phyloP scores from a whole-genome alignment of 1,140 invertebrate species.

The Cydia fagiglandana region DNA sequence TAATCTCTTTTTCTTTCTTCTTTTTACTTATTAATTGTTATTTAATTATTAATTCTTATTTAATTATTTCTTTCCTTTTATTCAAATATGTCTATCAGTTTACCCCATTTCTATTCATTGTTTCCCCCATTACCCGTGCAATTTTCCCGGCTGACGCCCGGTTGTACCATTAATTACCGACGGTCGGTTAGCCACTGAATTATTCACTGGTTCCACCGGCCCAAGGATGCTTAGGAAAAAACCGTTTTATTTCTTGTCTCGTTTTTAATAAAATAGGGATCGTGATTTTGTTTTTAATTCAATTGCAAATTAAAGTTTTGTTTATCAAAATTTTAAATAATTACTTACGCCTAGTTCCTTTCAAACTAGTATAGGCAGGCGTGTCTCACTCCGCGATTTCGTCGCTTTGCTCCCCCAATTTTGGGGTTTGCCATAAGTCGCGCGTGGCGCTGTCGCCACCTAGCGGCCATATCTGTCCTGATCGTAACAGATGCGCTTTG shows the following conservation, averaged over 20 bases:
- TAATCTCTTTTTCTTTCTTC: no score
- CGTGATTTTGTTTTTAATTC: background rate
- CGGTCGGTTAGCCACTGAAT: constrained; percentile 5
- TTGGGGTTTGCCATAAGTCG: no score
- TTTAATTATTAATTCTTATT: background rate
- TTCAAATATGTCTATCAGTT: background rate
- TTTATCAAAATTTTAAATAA: background rate
- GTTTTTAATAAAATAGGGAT: background rate
- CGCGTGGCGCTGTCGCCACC: no score
- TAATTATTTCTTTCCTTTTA: no score
- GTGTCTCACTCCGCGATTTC: no score
- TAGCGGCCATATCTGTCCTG: no score
- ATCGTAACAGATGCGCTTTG: no score
- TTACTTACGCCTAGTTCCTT: no score
- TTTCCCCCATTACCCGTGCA: background rate
- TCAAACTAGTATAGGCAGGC: no score
- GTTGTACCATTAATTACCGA: constrained; percentile 2
- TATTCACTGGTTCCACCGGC: background rate
- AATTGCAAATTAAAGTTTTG: background rate
- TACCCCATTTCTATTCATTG: background rate
- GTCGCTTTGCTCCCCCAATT: no score
- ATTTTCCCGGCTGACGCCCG: background rate
- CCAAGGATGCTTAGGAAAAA: background rate
- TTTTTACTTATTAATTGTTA: background rate
- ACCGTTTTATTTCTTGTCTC: background rate